These are phyloP conservation scores for Coreoperca whiteheadi DNA, from an alignment of 2,113 vertebrate genomes.

Conservation along the genomic window DNA sequence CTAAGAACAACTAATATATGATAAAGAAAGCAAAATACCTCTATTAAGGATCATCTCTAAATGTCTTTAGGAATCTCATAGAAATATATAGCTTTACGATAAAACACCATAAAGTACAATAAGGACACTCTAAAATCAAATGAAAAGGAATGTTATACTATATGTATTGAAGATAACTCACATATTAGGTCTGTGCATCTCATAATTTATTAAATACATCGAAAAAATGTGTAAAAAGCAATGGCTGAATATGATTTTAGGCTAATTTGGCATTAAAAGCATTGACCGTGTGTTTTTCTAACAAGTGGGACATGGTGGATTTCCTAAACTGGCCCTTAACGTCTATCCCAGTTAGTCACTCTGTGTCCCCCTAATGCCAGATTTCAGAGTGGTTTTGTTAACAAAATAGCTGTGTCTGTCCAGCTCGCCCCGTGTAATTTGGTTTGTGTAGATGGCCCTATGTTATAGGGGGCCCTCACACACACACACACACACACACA, in stretches of 20 bases:
- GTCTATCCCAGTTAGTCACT: constrained; percentile 64
- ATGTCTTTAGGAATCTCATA: background rate
- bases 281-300: constrained; percentile 54
- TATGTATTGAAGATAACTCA: background rate
- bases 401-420: constrained; percentile 83
- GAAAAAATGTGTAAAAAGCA: background rate
- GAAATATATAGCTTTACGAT: background rate
- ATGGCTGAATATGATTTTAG: background rate
- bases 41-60: background rate
- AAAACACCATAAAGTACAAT: background rate
- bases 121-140: background rate
- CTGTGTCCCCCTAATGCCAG: constrained; percentile 71
- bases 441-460: constrained; percentile 74
- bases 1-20: background rate
- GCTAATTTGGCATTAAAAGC: constrained; percentile 66
- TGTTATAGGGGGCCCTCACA: constrained; percentile 62
- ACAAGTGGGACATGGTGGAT: constrained; percentile 75
- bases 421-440: constrained; percentile 82
- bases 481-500: constrained; percentile 43
- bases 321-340: constrained; percentile 71
- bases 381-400: constrained; percentile 82
- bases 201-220: background rate
- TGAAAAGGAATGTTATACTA: no score
- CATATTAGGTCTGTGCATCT: background rate
- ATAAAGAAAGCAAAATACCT: background rate